These are phyloP conservation scores for Mallateleia sp. DNA, from an alignment of 2,888 invertebrate species.

Conservation along the genomic window DNA sequence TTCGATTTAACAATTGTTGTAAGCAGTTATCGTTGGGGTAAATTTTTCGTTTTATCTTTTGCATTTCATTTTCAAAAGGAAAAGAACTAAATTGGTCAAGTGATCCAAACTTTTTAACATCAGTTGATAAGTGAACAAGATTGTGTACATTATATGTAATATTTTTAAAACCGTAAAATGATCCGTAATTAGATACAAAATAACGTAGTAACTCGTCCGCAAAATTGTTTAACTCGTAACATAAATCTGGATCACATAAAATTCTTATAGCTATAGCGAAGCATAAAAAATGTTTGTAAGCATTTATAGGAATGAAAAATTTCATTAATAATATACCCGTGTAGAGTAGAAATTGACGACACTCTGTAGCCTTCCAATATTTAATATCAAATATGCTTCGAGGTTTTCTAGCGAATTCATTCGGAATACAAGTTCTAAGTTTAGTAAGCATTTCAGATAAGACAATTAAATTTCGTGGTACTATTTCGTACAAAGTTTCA, in stretches of 20 bases:
- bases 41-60: neutral
- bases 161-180: neutral
- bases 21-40: no score
- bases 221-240: neutral
- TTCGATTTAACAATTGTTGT: neutral
- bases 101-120: neutral
- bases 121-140: neutral
- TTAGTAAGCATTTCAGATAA: neutral
- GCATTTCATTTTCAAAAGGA: neutral
- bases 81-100: neutral
- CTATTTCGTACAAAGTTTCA: neutral
- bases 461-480: neutral
- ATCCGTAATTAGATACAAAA: neutral
- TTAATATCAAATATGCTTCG: neutral
- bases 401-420: neutral
- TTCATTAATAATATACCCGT: neutral
- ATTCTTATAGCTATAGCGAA: neutral
- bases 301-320: neutral
- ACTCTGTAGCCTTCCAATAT: neutral
- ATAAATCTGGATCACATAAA: neutral
- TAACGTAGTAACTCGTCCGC: neutral
- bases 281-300: neutral
- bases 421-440: neutral
- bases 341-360: slow-evolving; percentile 1
- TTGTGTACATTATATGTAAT: slow-evolving; percentile 8